A percentile compares a stretch with the other conserved stretches of the same genome.
Evolutionary conservation across 2,797 vertebrate species (phyloP).

Genomic region (Macropodus opercularis): DNA sequence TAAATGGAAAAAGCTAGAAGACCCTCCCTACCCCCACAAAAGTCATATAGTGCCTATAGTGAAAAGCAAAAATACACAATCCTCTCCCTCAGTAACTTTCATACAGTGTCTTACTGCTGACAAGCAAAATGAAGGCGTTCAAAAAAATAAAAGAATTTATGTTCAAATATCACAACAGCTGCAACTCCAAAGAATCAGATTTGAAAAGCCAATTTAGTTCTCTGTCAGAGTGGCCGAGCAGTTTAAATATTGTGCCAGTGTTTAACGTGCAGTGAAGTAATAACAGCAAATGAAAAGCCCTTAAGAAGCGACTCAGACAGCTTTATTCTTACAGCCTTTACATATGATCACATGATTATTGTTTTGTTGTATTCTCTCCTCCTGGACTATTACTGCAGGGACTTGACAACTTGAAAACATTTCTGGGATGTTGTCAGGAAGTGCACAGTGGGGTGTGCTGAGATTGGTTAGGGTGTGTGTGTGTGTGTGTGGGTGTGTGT

Average conservation of each 20-base stretch:
- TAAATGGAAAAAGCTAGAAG: background rate
- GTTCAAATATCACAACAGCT: slow-evolving; percentile 15
- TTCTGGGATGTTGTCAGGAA: slow-evolving; percentile 74
- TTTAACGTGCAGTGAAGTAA: slow-evolving; percentile 41
- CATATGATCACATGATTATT: slow-evolving; percentile 69
- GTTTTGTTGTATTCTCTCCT: slow-evolving; percentile 62
- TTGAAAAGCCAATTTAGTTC: slow-evolving; percentile 38
- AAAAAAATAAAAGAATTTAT: slow-evolving; percentile 19
- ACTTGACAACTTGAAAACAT: slow-evolving; percentile 75
- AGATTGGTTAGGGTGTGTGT: slow-evolving; percentile 49
- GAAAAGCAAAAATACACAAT: background rate
- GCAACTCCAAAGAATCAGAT: slow-evolving; percentile 15
- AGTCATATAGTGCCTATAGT: too few species aligned
- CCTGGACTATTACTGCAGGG: slow-evolving; percentile 61
- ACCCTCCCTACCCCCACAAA: too few species aligned
- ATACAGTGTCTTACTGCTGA: background rate
- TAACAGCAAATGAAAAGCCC: slow-evolving; percentile 42
- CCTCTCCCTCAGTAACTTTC: slow-evolving; percentile 6
- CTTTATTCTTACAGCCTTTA: slow-evolving; percentile 46
- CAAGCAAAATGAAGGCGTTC: slow-evolving; percentile 30
- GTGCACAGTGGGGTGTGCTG: slow-evolving; percentile 68
- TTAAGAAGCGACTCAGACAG: slow-evolving; percentile 37
- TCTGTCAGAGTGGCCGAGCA: slow-evolving; percentile 39
- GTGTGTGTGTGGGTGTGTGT: slow-evolving; percentile 33
- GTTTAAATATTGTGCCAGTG: slow-evolving; percentile 29